Evolutionary conservation across 2,888 invertebrate species (phyloP).

Genomic region (Mesorhabditis spiculigera): DNA sequence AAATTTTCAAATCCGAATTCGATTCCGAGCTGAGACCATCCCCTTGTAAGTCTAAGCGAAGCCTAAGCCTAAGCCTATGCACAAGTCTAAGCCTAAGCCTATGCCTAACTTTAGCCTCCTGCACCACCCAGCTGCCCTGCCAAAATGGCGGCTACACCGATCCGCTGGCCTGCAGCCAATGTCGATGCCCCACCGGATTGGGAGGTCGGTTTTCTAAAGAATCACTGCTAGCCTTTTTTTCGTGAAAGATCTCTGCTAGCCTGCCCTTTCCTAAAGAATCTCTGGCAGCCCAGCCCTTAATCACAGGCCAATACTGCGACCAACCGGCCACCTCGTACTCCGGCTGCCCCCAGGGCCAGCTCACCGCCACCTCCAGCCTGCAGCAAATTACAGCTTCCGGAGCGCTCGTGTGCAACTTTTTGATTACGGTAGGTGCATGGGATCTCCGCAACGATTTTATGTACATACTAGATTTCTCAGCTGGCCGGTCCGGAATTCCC

Average conservation of each 20-base stretch:
- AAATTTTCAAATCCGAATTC: too few relatives aligned
- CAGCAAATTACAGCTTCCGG: conserved; percentile 36
- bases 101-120: conserved; percentile 20
- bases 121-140: conserved; percentile 31
- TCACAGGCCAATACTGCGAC: neutral
- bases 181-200: conserved; percentile 51
- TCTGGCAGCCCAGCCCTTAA: neutral
- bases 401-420: conserved; percentile 37
- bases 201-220: conserved; percentile 26
- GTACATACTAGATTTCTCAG: too few relatives aligned
- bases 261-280: neutral
- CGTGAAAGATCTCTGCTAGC: neutral
- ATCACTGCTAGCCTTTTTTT: too few relatives aligned
- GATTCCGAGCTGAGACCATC: too few relatives aligned
- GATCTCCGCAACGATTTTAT: neutral
- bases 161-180: conserved; percentile 47
- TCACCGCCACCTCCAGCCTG: conserved; percentile 25
- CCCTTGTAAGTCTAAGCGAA: conserved; percentile 1
- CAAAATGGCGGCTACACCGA: conserved; percentile 51
- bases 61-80: neutral
- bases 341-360: conserved; percentile 32
- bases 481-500: too few relatives aligned
- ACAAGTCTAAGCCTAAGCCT: neutral
- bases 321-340: conserved; percentile 16
- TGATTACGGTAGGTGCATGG: conserved; percentile 30